phyloP scores from a whole-genome alignment of 1,140 invertebrate genomes.

The Dermatophagoides farinae region DNA sequence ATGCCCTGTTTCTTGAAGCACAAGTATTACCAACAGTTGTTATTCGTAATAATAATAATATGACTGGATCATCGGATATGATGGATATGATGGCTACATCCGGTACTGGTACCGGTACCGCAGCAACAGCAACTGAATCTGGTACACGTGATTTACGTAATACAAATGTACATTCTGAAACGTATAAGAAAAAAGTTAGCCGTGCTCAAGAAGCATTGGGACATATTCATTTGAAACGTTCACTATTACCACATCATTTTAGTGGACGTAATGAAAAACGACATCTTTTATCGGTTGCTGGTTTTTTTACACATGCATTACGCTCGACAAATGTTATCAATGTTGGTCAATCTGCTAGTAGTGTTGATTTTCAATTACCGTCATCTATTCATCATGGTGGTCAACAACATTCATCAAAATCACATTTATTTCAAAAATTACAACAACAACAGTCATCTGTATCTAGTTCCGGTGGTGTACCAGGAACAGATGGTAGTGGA shows the following conservation, averaged over 20 bases:
- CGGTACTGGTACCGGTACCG: no score
- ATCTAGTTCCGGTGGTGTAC: neutral
- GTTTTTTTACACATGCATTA: no score
- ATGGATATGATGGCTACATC: no score
- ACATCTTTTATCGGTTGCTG: neutral
- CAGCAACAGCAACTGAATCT: conserved; percentile 28
- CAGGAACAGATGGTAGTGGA: neutral
- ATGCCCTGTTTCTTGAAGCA: conserved; percentile 81
- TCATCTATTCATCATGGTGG: neutral
- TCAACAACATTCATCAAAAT: neutral
- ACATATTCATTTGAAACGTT: conserved; percentile 40
- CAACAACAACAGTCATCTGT: neutral
- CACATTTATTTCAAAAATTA: no score
- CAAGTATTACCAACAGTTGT: conserved; percentile 59
- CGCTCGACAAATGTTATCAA: no score
- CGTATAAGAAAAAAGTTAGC: conserved; percentile 64
- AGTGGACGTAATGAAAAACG: conserved; percentile 29
- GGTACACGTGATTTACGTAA: conserved; percentile 62
- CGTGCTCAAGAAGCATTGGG: conserved; percentile 72
- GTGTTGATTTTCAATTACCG: no score
- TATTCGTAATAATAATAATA: no score
- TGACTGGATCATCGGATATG: no score
- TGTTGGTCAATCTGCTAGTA: no score
- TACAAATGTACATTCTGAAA: conserved; percentile 66
- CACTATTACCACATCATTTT: conserved; percentile 59